Evolutionary conservation across 1,140 invertebrate genomes (phyloP), one percentile per base, ranked within the genome.

Genomic region (Drosophila nasuta): DNA sequence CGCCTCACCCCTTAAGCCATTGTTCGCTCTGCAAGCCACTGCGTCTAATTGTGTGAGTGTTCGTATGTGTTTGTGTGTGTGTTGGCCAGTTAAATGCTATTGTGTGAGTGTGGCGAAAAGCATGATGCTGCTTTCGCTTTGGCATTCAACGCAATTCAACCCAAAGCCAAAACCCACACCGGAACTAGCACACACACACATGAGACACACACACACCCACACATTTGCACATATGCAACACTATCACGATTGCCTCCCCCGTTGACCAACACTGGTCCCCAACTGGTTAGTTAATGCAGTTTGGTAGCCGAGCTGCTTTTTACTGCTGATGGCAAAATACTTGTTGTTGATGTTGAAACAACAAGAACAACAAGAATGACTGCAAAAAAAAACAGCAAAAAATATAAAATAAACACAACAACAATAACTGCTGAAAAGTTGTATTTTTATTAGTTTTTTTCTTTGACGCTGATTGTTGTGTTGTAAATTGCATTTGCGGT

Each of bases 401-500:
- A 20, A 45, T 6, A 46, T 52, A 45, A 49, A 54, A 51, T n/a
- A 35, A 10, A 48, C 30, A 11, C 52, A 58, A 57, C 15, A 35
- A 15, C 30, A 49, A 63, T 8, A 49, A 41, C 17, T 6, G 17
- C 13, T 28, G 60, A 60, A 75, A 57, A 71, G 52, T 71, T 77
- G 35, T 70, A 41, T 73, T 79, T 87, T 73, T 87, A 88, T 82
- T 88, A 80, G 68, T 75, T 87, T 87, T 87, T 57, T 77, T 67
- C 45, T 63, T 33, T 43, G 48, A n/a, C 25, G 49, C 45, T 63
- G 83, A 81, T 88, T 87, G 74, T 82, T 80, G 73, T 64, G 62
- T 76, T 88, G 77, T 87, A 80, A 88, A 87, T 87, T 87, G 85
- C 83, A 87, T 88, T 87, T 88, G 83, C 66, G 83, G 77, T 72